Percentiles rank a stretch among this genome's conserved stretches.
Conservation (phyloP, 2,113 vertebrate species). For the Muntiacus muntjak region DNA sequence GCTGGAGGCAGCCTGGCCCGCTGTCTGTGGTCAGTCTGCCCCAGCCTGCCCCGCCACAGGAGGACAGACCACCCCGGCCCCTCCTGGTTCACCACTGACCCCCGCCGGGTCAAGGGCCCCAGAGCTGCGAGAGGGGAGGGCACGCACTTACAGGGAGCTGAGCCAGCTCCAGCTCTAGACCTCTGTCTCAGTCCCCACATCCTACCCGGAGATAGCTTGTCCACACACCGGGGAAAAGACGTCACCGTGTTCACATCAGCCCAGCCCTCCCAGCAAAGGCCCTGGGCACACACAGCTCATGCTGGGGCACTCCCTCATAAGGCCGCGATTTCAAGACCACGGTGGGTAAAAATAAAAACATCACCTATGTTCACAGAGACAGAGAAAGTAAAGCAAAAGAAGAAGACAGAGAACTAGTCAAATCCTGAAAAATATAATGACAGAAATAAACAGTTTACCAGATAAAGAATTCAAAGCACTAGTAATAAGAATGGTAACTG, state of each 20-base stretch:
- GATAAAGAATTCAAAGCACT: background rate
- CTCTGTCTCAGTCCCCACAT: background rate
- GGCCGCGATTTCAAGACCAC: background rate
- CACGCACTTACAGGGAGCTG: background rate
- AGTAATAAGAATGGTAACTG: background rate
- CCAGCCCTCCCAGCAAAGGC: background rate
- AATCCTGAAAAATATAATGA: background rate
- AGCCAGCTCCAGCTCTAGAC: background rate
- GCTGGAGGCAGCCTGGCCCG: background rate
- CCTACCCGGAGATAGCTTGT: background rate
- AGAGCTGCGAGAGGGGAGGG: background rate
- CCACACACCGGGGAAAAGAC: background rate
- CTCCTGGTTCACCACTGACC: background rate
- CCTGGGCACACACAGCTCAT: background rate
- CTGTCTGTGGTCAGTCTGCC: background rate
- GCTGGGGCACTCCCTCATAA: background rate
- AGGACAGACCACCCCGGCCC: background rate
- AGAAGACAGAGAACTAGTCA: background rate
- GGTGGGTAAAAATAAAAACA: background rate
- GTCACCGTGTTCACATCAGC: background rate
- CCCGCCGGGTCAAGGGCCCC: background rate
- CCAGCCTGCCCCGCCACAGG: rapidly evolving
- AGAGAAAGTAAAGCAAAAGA: background rate
- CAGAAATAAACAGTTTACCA: background rate
- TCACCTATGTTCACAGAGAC: background rate